Base-by-base conservation (phyloP, 2,888 invertebrate species). In the Augiades crinisus region DNA sequence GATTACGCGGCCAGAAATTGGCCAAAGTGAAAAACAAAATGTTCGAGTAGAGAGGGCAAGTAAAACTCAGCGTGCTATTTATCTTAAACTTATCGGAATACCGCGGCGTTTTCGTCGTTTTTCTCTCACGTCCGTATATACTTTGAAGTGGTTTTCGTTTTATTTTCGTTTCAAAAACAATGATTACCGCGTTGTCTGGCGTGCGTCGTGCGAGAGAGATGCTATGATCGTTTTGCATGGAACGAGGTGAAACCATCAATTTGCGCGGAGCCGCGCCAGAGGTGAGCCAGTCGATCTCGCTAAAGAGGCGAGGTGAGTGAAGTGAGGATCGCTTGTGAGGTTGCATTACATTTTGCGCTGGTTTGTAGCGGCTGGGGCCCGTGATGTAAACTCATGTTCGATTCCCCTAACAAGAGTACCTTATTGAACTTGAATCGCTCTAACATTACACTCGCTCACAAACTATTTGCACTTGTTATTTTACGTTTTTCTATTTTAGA, bases 51-150 rank as follows among this genome's bases (percentile, higher is more conserved):
- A 75, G 78, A 76, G 71, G 70, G 70, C 75, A 73, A 81, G 77
- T 78, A 71, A 78, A 80, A 81, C 79, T 79, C 74, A 63, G 72
- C 76, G 73, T 72, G 80, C 79, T 86, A 86, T 87, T 87, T 86
- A 87, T 86, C 85, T 83, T 84, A 75, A 82, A 81, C 70, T 81
- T 86, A 86, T 87, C 84, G 77, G 77, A 79, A 83, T 81, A 80
- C 79, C 72, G 65, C 72, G 70, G 68, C 69, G 67, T 75, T 83
- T 47, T 41, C 31, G 21, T 33, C 77, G 72, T 82, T 84, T 81
- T 82, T 82, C 75, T 74, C 70, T 68, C 70, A 70, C 74, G 75
- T 73, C 72, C 69, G 68, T 75, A 76, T 80, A 81, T 78, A 82
- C 79, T 83, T 79, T 72, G 70, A 36, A 30, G 50, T 50, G 33